Conservation (phyloP, 2,113 vertebrate species). For the Mesembrinibis cayennensis region DNA sequence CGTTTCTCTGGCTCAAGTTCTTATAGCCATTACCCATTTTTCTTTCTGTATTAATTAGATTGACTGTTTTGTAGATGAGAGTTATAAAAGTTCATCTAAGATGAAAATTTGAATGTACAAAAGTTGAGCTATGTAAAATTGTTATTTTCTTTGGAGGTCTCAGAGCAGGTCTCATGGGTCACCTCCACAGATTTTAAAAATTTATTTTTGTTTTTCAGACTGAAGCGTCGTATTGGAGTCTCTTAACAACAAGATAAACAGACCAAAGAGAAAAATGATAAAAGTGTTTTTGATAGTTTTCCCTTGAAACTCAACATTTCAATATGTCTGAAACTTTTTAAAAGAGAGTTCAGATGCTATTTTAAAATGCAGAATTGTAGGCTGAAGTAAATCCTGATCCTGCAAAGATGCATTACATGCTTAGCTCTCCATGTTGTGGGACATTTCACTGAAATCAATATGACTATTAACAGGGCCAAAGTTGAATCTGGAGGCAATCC, state of each 20-base stretch:
- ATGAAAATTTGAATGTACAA: neutral
- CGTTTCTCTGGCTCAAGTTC: neutral
- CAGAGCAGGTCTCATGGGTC: neutral
- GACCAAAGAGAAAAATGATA: rapidly evolving
- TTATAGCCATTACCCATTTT: neutral
- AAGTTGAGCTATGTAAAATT: neutral
- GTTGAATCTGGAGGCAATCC: neutral
- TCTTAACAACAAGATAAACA: neutral
- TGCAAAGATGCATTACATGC: neutral
- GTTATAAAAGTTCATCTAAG: neutral
- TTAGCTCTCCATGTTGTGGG: neutral
- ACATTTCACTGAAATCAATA: neutral
- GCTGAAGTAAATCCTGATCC: neutral
- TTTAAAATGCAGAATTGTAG: neutral
- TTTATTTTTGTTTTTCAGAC: neutral
- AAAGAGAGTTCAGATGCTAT: neutral
- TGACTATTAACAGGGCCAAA: neutral
- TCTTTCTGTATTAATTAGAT: neutral
- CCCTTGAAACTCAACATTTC: neutral
- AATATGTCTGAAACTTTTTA: neutral
- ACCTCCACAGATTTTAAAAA: neutral
- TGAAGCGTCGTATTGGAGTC: neutral
- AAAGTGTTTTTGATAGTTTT: neutral
- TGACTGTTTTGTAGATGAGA: neutral
- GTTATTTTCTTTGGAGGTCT: neutral